Evolutionary conservation across 2,797 vertebrate genomes (phyloP).

Genomic region (Prunella strophiata): DNA sequence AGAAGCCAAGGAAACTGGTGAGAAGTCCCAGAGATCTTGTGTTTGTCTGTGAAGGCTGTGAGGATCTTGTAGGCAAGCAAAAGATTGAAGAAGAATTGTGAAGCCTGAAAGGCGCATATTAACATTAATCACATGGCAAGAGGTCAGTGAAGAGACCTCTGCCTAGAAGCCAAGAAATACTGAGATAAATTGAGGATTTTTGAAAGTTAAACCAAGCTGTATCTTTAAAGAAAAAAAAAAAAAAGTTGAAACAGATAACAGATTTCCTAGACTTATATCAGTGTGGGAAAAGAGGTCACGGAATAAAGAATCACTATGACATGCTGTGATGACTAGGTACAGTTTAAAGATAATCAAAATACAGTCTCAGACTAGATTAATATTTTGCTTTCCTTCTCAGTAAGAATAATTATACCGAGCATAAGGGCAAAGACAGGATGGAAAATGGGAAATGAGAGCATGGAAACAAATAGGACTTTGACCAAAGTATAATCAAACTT

Average conservation of each 20-base stretch:
- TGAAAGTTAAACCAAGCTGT: background rate
- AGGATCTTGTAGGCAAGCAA: background rate
- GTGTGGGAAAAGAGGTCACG: background rate
- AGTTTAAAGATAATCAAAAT: conserved; percentile 20
- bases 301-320: background rate
- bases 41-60: background rate
- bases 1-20: background rate
- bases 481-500: background rate
- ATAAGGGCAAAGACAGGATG: background rate
- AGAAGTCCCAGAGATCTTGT: background rate
- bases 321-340: background rate
- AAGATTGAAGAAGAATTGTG: background rate
- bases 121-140: background rate
- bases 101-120: background rate
- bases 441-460: background rate
- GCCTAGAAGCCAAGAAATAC: background rate
- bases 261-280: background rate
- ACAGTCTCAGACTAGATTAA: background rate
- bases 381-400: conserved; percentile 18
- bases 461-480: background rate
- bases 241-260: background rate
- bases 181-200: background rate
- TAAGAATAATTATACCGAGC: background rate
- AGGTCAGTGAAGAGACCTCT: background rate
- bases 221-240: background rate